phyloP scores from a whole-genome alignment of 2,797 vertebrate species.

The Bradypodion pumilum region DNA sequence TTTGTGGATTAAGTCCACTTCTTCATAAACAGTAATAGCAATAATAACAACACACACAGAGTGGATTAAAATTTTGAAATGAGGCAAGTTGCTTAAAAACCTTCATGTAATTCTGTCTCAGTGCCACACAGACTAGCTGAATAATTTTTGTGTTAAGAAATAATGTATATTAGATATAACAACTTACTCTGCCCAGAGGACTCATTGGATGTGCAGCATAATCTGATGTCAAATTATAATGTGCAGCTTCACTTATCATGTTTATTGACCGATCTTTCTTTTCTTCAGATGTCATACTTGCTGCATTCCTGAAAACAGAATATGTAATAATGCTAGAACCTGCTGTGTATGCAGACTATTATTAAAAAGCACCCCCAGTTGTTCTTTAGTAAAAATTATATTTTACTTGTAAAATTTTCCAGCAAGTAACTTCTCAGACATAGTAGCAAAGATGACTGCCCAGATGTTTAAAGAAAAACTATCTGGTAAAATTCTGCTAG shows the following conservation, averaged over 20 bases:
- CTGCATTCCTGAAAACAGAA: constrained; percentile 82
- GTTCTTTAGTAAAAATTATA: constrained; percentile 30
- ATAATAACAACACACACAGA: neutral
- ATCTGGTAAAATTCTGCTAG: neutral
- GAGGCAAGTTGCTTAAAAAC: neutral
- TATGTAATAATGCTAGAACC: constrained; percentile 58
- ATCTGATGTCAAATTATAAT: constrained; percentile 85
- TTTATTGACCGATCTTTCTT: constrained; percentile 88
- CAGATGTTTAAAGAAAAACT: constrained; percentile 11
- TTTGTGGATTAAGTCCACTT: no score
- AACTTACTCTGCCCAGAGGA: constrained; percentile 89
- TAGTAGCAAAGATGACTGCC: constrained; percentile 13
- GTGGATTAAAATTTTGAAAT: constrained; percentile 9
- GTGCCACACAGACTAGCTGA: neutral
- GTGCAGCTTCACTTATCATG: constrained; percentile 90
- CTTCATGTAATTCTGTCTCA: neutral
- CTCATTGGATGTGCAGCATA: constrained; percentile 84
- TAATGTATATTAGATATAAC: constrained; percentile 40
- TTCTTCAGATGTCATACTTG: constrained; percentile 87
- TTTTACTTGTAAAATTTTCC: constrained; percentile 53
- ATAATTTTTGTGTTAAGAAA: constrained; percentile 32
- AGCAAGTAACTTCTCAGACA: constrained; percentile 19
- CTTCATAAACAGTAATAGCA: neutral
- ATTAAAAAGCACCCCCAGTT: constrained; percentile 43
- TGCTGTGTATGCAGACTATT: constrained; percentile 36